Conservation (phyloP, 2,888 invertebrate genomes). For the Bimastos eiseni region DNA sequence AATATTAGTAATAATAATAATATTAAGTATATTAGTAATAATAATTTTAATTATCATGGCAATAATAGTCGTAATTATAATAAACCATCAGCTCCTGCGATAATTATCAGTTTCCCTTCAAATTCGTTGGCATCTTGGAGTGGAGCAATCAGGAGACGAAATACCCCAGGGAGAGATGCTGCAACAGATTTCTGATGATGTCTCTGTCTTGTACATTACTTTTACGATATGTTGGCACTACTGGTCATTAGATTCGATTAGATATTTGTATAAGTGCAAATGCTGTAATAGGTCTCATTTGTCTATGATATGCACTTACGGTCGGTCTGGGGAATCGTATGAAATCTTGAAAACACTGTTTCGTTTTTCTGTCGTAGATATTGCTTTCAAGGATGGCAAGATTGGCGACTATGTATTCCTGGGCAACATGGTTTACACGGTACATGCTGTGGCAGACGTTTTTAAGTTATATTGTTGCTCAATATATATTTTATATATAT, state of each 20-base stretch:
- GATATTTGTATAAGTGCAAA: background rate
- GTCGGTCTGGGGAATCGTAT: background rate
- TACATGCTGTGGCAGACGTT: constrained; percentile 67
- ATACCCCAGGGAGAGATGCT: no score
- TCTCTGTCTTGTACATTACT: no score
- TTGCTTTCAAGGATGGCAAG: constrained; percentile 70
- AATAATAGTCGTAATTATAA: constrained; percentile 14
- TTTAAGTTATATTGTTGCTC: no score
- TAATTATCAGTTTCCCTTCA: no score
- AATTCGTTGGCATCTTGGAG: no score
- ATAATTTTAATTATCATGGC: constrained; percentile 23
- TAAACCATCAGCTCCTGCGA: background rate
- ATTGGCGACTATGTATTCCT: constrained; percentile 87
- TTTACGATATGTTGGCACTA: no score
- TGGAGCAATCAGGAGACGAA: no score
- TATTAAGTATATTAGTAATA: background rate
- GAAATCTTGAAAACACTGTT: background rate
- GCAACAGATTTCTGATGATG: no score
- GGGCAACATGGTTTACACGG: constrained; percentile 95
- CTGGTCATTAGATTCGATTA: no score
- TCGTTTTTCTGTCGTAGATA: constrained; percentile 54
- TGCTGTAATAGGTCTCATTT: background rate
- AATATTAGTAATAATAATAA: background rate
- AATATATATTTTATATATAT: no score
- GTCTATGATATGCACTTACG: background rate